phyloP scores from a whole-genome alignment of 2,797 vertebrate genomes.

The Chromis chromis region DNA sequence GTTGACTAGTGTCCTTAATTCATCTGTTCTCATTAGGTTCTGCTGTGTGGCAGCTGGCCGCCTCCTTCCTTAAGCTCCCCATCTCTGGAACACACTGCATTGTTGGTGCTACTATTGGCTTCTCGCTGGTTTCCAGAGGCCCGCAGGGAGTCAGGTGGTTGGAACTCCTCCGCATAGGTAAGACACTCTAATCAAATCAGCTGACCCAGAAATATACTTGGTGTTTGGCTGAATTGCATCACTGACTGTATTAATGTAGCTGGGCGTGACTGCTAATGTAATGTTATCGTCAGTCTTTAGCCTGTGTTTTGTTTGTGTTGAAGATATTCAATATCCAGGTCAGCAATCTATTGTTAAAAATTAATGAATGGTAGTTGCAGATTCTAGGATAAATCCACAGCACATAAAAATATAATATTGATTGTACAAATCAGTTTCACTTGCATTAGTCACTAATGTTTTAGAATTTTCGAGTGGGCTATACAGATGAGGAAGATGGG shows the following conservation, averaged over 20 bases:
- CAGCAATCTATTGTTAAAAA: neutral
- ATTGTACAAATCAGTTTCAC: neutral
- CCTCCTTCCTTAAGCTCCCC: constrained; percentile 96
- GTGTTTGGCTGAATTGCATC: constrained; percentile 17
- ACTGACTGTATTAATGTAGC: neutral
- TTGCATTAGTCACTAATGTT: neutral
- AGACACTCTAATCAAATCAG: constrained; percentile 30
- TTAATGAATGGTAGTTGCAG: neutral
- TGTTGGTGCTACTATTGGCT: constrained; percentile 98
- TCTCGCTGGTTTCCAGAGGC: constrained; percentile 92
- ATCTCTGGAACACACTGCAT: constrained; percentile 99
- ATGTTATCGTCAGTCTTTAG: neutral
- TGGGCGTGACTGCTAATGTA: neutral
- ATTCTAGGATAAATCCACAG: neutral
- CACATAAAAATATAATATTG: neutral
- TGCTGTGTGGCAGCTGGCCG: constrained; percentile 95
- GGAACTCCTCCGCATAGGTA: constrained; percentile 93
- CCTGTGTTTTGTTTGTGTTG: constrained; percentile 3
- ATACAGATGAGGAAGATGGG: neutral
- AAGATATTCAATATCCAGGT: neutral
- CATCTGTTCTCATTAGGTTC: constrained; percentile 85
- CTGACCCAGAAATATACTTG: constrained; percentile 1
- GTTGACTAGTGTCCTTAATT: constrained; percentile 10
- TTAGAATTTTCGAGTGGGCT: neutral
- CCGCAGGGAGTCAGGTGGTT: constrained; percentile 92